A percentile compares a stretch with the other conserved stretches of the same genome.
Conservation (phyloP, 2,113 vertebrate genomes). For the Vidua macroura region DNA sequence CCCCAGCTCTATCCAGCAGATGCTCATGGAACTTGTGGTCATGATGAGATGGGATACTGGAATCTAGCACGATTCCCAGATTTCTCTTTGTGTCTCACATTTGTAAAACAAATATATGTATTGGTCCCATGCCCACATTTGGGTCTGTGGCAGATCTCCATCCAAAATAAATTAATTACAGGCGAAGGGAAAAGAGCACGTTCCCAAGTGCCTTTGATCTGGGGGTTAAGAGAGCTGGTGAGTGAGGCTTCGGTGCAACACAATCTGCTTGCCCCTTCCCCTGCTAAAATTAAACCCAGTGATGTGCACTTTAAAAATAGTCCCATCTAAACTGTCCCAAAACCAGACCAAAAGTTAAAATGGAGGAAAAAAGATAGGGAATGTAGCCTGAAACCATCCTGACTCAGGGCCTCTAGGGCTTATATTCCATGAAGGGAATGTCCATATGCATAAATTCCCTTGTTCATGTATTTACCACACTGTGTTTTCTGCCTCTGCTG, state of each 20-base stretch:
- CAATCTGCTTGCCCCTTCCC: background rate
- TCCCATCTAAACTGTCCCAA: background rate
- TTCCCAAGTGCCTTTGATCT: slow-evolving; percentile 27
- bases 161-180: slow-evolving; percentile 22
- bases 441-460: background rate
- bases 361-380: slow-evolving; percentile 26
- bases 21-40: background rate
- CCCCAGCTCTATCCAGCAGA: background rate
- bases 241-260: background rate
- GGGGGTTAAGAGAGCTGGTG: background rate
- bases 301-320: slow-evolving; percentile 1
- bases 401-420: slow-evolving; percentile 22
- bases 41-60: background rate
- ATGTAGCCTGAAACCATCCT: background rate
- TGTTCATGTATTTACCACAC: background rate
- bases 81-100: background rate
- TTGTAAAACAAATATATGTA: slow-evolving; percentile 8
- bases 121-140: background rate
- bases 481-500: background rate
- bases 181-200: background rate
- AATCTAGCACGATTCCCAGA: background rate
- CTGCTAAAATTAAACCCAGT: slow-evolving; percentile 18
- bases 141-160: background rate
- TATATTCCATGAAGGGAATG: background rate
- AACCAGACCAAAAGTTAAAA: background rate